phyloP scores from a whole-genome alignment of 2,888 invertebrate species.

The Drosophila niveifrons region DNA sequence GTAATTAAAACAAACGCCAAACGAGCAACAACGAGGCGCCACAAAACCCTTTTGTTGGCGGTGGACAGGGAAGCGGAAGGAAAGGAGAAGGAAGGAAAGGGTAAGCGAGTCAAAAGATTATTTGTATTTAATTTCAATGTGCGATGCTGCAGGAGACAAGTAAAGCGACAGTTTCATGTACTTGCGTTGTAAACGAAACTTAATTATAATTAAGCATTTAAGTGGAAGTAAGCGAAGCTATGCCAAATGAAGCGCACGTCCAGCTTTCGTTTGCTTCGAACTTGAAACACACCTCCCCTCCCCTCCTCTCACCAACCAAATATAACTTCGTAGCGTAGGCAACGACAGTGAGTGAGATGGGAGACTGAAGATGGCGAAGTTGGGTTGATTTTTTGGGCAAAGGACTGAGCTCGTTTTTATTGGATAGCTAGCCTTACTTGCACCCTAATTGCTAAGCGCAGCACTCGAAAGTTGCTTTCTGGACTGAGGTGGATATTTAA shows the following conservation, averaged over 20 bases:
- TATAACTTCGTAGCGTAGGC: conserved; percentile 41
- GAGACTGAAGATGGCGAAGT: background rate
- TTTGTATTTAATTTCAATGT: conserved; percentile 75
- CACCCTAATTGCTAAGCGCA: conserved; percentile 70
- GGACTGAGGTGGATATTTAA: conserved; percentile 60
- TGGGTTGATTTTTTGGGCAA: background rate
- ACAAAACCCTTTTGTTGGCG: conserved; percentile 43
- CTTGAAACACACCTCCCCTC: background rate
- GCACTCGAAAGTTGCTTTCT: conserved; percentile 50
- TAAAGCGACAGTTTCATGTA: conserved; percentile 52
- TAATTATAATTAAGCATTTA: conserved; percentile 82
- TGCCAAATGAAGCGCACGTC: conserved; percentile 73
- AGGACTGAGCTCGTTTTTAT: conserved; percentile 56
- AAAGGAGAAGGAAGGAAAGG: background rate
- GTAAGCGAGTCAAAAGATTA: conserved; percentile 74
- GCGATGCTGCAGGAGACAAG: conserved; percentile 47
- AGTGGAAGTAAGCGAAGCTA: conserved; percentile 76
- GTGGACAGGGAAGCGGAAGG: background rate
- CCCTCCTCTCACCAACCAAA: too few relatives aligned
- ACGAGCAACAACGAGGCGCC: conserved; percentile 33
- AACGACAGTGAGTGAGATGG: conserved; percentile 37
- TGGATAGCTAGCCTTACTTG: conserved; percentile 49
- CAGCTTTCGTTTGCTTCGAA: conserved; percentile 31
- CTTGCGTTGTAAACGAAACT: conserved; percentile 67
- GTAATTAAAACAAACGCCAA: conserved; percentile 80